Evolutionary conservation across 2,797 vertebrate genomes (phyloP), one percentile per base, ranked within the genome.

Genomic region (Pelobates cultripes): DNA sequence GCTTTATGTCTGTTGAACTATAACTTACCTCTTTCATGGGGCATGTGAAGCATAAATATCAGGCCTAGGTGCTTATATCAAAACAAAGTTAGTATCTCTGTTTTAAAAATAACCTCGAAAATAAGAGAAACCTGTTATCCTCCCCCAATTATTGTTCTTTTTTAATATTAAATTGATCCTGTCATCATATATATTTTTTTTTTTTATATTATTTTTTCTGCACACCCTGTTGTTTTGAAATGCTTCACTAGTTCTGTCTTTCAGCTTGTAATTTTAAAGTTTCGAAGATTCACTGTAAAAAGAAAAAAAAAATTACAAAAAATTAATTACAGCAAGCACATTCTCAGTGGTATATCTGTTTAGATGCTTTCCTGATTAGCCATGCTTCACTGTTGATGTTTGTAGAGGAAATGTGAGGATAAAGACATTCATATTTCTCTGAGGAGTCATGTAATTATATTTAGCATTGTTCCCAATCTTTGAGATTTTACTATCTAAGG

Each of bases 291-390:
- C 88, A 86, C 75, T 89, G 91, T 89, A 89, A 92, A 89, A 75
- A 88, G 81, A 85, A 87, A 81, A 88, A 91, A 51, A 10, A 51
- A 89, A 92, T 28, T 28, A 89, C 77, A 88, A 82, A 85, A 81
- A 88, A 91, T 78, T 91, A 93, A 92, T 93, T 90, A 88, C 88
- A 88, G 79, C 60, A 78, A 87, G 87, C 87, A 79, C 85, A 91
- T 86, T 90, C 88, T 87, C 85, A 70, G 7, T 84, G 86, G 85
- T 84, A 79, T 73, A 84, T 86, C 81, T 60, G 28, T 74, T 84
- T 86, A 88, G 79, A 89, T 78, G 44, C 80, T 89, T 90, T 87
- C 84, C 84, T 86, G 87, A 63, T 89, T 90, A 88, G 75, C 82
- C 78, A 73, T 72, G 89, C 81, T 78, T 72, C 74, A 89, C 86